phyloP scores from a whole-genome alignment of 2,888 invertebrate species.

The Muschampia plurimacula region DNA sequence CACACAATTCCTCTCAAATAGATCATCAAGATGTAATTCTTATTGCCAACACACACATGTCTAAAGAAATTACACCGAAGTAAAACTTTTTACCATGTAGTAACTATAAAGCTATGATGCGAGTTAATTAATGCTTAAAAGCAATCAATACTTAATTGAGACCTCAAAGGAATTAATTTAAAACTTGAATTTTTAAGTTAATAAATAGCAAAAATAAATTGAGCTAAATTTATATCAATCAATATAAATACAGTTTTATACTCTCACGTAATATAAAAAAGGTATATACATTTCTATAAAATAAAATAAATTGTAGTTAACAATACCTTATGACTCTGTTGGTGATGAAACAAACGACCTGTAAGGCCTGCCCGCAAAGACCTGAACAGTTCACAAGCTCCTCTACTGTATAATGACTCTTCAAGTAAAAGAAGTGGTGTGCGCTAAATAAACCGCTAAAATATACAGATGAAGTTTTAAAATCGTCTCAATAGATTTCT shows the following conservation, averaged over 20 bases:
- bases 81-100: too few species aligned
- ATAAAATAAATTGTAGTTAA: neutral
- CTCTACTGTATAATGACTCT: conserved; percentile 76
- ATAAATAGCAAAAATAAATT: too few species aligned
- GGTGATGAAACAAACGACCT: conserved; percentile 80
- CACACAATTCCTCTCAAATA: neutral
- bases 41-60: too few species aligned
- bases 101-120: too few species aligned
- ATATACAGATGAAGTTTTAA: conserved; percentile 36
- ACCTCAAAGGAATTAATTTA: too few species aligned
- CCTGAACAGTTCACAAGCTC: conserved; percentile 77
- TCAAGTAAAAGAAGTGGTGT: conserved; percentile 86
- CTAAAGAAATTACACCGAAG: too few species aligned
- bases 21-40: too few species aligned
- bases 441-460: conserved; percentile 86
- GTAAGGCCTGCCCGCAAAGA: conserved; percentile 76
- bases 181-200: too few species aligned
- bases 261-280: too few species aligned
- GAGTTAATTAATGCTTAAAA: too few species aligned
- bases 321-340: conserved; percentile 85
- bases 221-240: neutral
- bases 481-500: neutral
- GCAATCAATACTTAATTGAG: too few species aligned
- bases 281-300: neutral
- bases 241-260: neutral